phyloP scores from a whole-genome alignment of 2,888 invertebrate genomes.

The Zaprionus lineosus region DNA sequence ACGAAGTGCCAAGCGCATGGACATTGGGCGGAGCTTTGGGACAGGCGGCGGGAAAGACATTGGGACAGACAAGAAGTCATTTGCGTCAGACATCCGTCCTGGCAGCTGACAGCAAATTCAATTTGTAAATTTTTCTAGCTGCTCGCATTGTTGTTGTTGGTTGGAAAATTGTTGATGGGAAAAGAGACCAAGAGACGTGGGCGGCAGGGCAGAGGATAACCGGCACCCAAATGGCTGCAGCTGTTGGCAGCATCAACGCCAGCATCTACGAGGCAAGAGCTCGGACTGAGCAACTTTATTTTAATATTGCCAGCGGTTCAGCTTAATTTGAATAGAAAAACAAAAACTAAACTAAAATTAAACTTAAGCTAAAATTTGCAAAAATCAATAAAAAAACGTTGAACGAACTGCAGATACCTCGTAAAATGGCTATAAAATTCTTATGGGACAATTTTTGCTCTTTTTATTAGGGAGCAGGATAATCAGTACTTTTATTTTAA shows the following conservation, averaged over 20 bases:
- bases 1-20: conserved; percentile 7
- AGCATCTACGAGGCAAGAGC: conserved; percentile 27
- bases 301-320: conserved; percentile 23
- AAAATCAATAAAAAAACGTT: too few species aligned
- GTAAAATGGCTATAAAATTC: too few species aligned
- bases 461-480: too few species aligned
- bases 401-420: too few species aligned
- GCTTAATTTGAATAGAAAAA: conserved; percentile 16
- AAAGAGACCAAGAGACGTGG: too few species aligned
- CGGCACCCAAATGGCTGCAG: conserved; percentile 63
- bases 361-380: neutral
- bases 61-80: conserved; percentile 53
- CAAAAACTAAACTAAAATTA: neutral
- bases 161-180: too few species aligned
- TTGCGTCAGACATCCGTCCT: conserved; percentile 73
- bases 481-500: too few species aligned
- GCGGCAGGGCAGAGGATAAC: conserved; percentile 2
- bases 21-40: conserved; percentile 5
- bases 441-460: too few species aligned
- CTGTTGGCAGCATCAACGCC: conserved; percentile 60
- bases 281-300: conserved; percentile 13
- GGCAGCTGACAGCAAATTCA: conserved; percentile 73
- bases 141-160: conserved; percentile 28
- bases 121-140: conserved; percentile 61
- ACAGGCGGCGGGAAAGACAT: conserved; percentile 27